Evolutionary conservation across 2,888 invertebrate species (phyloP).

Genomic region (Luffia ferchaultella): DNA sequence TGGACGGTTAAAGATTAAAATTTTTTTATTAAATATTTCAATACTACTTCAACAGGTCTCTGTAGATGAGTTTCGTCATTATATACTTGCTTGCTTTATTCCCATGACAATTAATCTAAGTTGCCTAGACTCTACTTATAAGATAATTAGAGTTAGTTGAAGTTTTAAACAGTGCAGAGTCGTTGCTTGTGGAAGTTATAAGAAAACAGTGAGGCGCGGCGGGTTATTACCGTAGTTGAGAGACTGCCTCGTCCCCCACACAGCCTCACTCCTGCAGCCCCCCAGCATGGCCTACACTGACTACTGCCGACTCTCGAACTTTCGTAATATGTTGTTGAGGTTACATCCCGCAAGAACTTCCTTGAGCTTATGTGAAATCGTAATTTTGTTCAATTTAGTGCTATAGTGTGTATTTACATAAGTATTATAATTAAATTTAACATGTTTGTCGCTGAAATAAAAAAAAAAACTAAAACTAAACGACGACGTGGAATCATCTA

Average conservation of each 20-base stretch:
- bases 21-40: no score
- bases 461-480: no score
- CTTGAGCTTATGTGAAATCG: neutral
- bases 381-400: neutral
- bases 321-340: neutral
- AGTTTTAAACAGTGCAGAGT: neutral
- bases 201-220: neutral
- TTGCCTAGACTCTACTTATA: no score
- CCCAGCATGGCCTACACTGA: neutral
- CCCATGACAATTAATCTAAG: no score
- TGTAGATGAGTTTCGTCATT: no score
- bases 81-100: no score
- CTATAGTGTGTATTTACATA: neutral
- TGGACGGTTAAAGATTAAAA: no score
- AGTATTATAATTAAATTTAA: neutral
- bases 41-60: no score
- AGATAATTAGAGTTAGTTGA: neutral
- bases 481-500: no score
- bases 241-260: neutral
- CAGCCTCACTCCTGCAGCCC: neutral
- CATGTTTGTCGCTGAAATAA: no score
- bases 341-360: neutral
- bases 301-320: neutral
- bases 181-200: neutral
- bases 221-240: neutral